Evolutionary conservation across 2,797 vertebrate species (phyloP).

Genomic region (Emys orbicularis): DNA sequence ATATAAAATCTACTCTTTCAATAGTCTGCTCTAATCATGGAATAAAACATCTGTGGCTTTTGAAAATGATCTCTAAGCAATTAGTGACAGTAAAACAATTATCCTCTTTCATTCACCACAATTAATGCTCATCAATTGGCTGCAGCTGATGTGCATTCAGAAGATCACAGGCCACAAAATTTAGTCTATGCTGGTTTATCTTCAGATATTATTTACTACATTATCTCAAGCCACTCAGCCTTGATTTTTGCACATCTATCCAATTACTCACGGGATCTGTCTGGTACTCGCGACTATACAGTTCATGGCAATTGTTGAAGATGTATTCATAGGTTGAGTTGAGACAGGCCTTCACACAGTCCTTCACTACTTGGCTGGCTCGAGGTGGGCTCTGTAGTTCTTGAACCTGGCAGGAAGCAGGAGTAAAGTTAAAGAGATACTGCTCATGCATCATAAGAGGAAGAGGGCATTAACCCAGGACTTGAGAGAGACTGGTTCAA

Average conservation of each 20-base stretch:
- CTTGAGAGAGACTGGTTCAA: background rate
- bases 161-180: conserved; percentile 1
- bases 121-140: conserved; percentile 32
- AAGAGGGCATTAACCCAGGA: fast-evolving
- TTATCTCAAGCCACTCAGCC: conserved; percentile 31
- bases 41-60: conserved; percentile 14
- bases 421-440: background rate
- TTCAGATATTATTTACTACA: background rate
- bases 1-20: conserved; percentile 5
- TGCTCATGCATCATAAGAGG: fast-evolving
- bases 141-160: conserved; percentile 9
- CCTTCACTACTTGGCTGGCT: conserved; percentile 97
- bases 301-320: conserved; percentile 97
- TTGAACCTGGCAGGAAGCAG: conserved; percentile 87
- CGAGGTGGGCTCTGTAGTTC: conserved; percentile 98
- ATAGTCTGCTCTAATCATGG: background rate
- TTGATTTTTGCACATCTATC: background rate
- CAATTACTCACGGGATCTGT: conserved; percentile 87
- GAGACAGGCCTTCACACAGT: conserved; percentile 98
- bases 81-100: conserved; percentile 39
- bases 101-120: background rate
- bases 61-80: background rate
- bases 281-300: conserved; percentile 96
- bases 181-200: conserved; percentile 16
- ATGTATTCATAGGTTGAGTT: conserved; percentile 99